Percentiles rank a stretch among this genome's conserved stretches.
Conservation (phyloP, 1,140 invertebrate species). For the Alviniconcha marisindica region DNA sequence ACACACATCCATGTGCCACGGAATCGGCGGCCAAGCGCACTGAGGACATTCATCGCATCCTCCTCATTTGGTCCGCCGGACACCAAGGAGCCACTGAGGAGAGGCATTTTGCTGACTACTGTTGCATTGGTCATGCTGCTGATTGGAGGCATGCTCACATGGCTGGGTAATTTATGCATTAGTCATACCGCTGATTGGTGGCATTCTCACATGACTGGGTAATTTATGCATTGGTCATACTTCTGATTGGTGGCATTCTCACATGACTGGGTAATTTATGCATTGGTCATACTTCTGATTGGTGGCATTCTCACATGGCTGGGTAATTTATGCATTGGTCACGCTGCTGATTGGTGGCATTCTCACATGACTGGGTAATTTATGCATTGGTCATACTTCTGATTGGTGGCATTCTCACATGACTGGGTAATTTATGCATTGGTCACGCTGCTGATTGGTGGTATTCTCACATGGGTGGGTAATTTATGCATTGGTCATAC, state of each 20-base stretch:
- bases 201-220: conserved; percentile 59
- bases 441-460: conserved; percentile 50
- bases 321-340: conserved; percentile 53
- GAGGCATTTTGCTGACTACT: conserved; percentile 55
- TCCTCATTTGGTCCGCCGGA: conserved; percentile 55
- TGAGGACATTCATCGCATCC: conserved; percentile 54
- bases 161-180: conserved; percentile 56
- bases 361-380: conserved; percentile 57
- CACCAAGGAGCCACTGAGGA: conserved; percentile 49
- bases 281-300: conserved; percentile 50
- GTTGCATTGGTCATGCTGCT: conserved; percentile 52
- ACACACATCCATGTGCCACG: conserved; percentile 52
- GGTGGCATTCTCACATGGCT: conserved; percentile 57
- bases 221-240: conserved; percentile 48
- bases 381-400: conserved; percentile 51
- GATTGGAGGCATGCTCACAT: conserved; percentile 54
- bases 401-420: conserved; percentile 53
- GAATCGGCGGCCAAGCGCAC: conserved; percentile 42
- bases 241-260: conserved; percentile 52
- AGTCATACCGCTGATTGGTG: conserved; percentile 52
- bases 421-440: conserved; percentile 56
- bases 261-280: conserved; percentile 59
- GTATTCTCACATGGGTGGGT: conserved; percentile 59
- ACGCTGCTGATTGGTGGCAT: conserved; percentile 50
- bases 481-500: conserved; percentile 48